Base-by-base conservation (phyloP, 1,140 invertebrate genomes). In the Antheraea pernyi region DNA sequence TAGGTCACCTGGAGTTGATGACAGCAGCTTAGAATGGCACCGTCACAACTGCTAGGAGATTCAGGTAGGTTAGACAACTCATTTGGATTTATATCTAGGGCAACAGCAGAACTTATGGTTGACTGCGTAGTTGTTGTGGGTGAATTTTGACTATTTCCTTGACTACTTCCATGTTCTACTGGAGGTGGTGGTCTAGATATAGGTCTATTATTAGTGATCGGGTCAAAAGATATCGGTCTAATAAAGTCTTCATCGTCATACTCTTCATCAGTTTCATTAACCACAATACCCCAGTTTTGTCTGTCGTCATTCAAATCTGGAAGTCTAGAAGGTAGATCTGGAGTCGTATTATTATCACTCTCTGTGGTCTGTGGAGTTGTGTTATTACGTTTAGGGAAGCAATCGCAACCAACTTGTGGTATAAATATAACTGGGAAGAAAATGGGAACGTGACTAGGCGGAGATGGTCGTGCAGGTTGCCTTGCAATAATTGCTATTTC, bases 1-100 rank as follows among this genome's bases (percentile, higher is more conserved):
- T 94, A 93, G 16, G 79, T 79, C 30, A 82, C 77, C 19, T 65
- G 79, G 4, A 73, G 86, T 9, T 81, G 79, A 30, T 93, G 91
- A 73, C 95, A 96, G 78, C 96, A 96, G 22, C 94, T 93, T 11
- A 96, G 86, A 7, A 96, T 94, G 0, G 95, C 95, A 93, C 94
- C 95, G 30, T 95, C 93, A 79, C 95, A 96, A 39, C 86, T 80
- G 70, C 85, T 84, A 8, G 94, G 94, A 65, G 87, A 75, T 36
- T 42, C n/a, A 19, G 59, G 59, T 19, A 42, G 5, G 9, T 58
- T 36, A 9, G 37, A 53, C 59, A 39, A 16, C 13, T 37, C 19
- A 19, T 62, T 19, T 8, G 22, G 13, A 59, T 16, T 67, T 6
- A 11, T 19, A 19, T 42, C 59, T 19, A 53, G 37, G 19, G 7